Evolutionary conservation across 2,797 vertebrate species (phyloP), one percentile per base, ranked within the genome.

Genomic region (Falco cherrug): DNA sequence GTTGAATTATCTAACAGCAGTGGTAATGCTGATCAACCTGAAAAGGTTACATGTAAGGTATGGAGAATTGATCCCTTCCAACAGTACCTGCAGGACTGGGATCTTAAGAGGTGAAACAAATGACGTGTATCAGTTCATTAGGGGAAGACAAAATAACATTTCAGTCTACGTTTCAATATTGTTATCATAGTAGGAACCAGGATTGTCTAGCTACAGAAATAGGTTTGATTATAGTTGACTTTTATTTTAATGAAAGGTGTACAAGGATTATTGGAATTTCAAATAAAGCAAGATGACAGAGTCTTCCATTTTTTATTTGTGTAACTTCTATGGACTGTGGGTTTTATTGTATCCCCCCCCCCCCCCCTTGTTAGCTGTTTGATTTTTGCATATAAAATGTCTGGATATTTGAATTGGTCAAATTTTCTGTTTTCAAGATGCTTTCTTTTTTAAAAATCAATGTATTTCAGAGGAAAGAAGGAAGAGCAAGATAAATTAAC

Each of bases 171-270:
- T 25, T 84, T 21, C 7, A 31, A 5, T 70, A 39, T 78, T 91
- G 89, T 95, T 70, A 21, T 73, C 22, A 10, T 4, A 39, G 41
- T 24, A 65, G 53, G n/a, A 83, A 57, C 31, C n/a, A 91, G 57
- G 26, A 87, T 96, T 94, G 41, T 64, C 57, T 90, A n/a, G 57
- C 76, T 94, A 50, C 50, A 89, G 78, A 71, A 93, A n/a, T 33
- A 80, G 57, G 12, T 25, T 37, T 47, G 28, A 33, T 86, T 60
- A 29, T 35, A 84, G 53, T 50, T 74, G 63, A 73, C 31, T 89
- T 61, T 75, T 71, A 45, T 79, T 93, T 87, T 84, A 48, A 31
- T 85, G 70, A 73, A 83, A 93, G 47, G 26, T 77, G 7, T 87
- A 63, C 22, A 71, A 45, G 71, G 53, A 45, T 77, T 65, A 14